Evolutionary conservation across 2,113 vertebrate species (phyloP).

Genomic region (Turnix velox): DNA sequence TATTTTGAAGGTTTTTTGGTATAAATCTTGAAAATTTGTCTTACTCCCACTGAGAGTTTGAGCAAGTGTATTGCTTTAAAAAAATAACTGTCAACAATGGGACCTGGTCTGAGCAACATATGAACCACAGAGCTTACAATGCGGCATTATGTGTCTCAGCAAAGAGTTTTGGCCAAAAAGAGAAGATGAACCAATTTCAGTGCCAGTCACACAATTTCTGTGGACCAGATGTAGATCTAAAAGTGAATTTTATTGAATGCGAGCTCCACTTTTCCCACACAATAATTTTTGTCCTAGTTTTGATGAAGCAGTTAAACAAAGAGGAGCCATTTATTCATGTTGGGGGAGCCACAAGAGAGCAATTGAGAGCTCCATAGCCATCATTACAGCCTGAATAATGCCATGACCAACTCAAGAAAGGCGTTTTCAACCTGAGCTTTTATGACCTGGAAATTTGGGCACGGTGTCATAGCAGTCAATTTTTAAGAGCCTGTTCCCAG

Average conservation of each 20-base stretch:
- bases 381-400: not conserved
- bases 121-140: not conserved
- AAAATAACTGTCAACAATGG: constrained; percentile 54
- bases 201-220: constrained; percentile 34
- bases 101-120: constrained; percentile 11
- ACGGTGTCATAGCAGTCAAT: rapidly evolving
- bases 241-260: not conserved
- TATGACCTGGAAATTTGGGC: not conserved
- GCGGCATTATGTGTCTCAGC: constrained; percentile 20
- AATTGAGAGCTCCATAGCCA: not conserved
- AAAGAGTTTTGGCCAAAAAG: constrained; percentile 29
- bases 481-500: not conserved
- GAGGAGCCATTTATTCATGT: not conserved
- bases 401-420: not conserved
- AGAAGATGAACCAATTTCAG: not conserved
- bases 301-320: not conserved
- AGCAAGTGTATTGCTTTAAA: constrained; percentile 63
- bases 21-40: constrained; percentile 70
- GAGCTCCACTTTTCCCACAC: not conserved
- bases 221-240: constrained; percentile 59
- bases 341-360: not conserved
- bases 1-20: constrained; percentile 65
- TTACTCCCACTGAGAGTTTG: constrained; percentile 65
- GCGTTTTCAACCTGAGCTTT: not conserved
- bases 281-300: not conserved